Conservation (phyloP, 2,888 invertebrate species). For the Conops quadrifasciatus region DNA sequence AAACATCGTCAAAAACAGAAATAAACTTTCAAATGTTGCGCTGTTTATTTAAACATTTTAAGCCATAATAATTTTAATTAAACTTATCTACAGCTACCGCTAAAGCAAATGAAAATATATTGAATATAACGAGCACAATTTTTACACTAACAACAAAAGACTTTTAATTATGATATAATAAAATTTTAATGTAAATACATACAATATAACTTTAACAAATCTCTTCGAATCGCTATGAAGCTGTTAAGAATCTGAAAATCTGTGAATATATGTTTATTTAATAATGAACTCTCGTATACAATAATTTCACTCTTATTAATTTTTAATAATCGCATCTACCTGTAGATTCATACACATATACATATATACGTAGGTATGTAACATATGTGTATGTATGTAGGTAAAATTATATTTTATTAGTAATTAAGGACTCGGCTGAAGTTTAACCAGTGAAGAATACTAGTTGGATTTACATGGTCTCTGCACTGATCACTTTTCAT, state of each 20-base stretch:
- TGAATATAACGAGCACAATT: conserved; percentile 29
- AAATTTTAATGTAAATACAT: conserved; percentile 26
- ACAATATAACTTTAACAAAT: conserved; percentile 17
- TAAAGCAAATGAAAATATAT: conserved; percentile 30
- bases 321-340: not conserved
- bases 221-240: conserved; percentile 27
- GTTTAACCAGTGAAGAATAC: too few relatives aligned
- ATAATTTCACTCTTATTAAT: not conserved
- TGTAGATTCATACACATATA: not conserved
- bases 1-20: conserved; percentile 22
- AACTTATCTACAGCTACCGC: conserved; percentile 26
- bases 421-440: too few relatives aligned
- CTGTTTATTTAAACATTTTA: conserved; percentile 20
- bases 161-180: conserved; percentile 30
- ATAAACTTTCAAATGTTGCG: conserved; percentile 24
- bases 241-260: conserved; percentile 8
- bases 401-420: not conserved
- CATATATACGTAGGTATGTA: not conserved
- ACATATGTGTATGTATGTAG: not conserved
- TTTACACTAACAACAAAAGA: conserved; percentile 35
- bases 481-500: too few relatives aligned
- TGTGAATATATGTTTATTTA: conserved; percentile 18
- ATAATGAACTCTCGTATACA: conserved; percentile 1
- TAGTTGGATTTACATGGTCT: too few relatives aligned
- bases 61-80: conserved; percentile 10